Evolutionary conservation across 2,113 vertebrate genomes (phyloP).

Genomic region (Anser brachyrhynchus): DNA sequence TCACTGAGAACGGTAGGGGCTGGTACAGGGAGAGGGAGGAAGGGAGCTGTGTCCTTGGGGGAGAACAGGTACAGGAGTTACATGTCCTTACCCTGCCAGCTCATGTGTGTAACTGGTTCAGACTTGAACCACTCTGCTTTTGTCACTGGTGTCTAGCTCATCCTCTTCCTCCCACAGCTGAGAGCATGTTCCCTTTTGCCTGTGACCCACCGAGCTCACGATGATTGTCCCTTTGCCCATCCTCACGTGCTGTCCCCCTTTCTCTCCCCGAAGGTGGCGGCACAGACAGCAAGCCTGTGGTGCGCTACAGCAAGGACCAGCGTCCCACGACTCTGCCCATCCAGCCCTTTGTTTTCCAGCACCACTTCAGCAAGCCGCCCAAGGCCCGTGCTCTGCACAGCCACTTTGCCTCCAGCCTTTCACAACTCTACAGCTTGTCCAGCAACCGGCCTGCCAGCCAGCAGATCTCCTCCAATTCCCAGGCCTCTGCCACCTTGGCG

Average conservation of each 20-base stretch:
- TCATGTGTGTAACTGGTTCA: not conserved
- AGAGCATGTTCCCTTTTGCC: not conserved
- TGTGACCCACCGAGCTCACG: not conserved
- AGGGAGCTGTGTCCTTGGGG: not conserved
- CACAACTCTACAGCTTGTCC: constrained; percentile 85
- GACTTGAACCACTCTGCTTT: not conserved
- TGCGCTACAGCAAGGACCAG: constrained; percentile 96
- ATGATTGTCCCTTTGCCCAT: not conserved
- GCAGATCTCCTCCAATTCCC: constrained; percentile 62
- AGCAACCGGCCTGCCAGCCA: constrained; percentile 66
- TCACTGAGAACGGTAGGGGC: not conserved
- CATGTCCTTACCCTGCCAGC: not conserved
- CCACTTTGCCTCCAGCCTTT: constrained; percentile 80
- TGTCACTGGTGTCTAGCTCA: not conserved
- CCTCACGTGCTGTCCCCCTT: constrained; percentile 21
- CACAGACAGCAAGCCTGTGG: constrained; percentile 79
- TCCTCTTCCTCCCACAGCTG: not conserved
- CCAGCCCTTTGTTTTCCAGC: constrained; percentile 97
- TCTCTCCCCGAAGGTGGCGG: constrained; percentile 78
- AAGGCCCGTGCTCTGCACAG: constrained; percentile 88
- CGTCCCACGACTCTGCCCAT: constrained; percentile 95
- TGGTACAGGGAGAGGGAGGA: not conserved
- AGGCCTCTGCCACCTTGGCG: not conserved
- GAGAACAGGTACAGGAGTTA: not conserved
- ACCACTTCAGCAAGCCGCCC: constrained; percentile 87